These are phyloP conservation scores for Podotricha telesiphe DNA, from an alignment of 2,888 invertebrate genomes.

Conservation along the genomic window DNA sequence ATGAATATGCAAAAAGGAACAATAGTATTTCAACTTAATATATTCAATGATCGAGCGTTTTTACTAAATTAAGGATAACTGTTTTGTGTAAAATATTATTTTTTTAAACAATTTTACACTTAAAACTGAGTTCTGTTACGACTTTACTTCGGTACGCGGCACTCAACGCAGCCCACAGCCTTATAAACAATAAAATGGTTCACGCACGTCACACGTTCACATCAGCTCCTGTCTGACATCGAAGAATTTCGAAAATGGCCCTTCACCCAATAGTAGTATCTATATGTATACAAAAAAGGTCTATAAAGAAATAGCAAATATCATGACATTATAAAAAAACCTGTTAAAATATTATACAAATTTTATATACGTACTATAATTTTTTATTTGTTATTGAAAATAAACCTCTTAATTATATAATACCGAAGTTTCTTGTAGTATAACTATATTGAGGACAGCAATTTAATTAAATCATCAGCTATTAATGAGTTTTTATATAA, in stretches of 20 bases:
- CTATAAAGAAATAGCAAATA: constrained; percentile 26
- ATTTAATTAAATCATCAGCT: background rate
- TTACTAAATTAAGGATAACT: background rate
- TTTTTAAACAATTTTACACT: constrained; percentile 20
- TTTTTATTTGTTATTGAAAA: background rate
- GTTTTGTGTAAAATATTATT: constrained; percentile 1
- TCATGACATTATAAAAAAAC: constrained; percentile 3
- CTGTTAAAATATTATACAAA: background rate
- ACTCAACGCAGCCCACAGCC: constrained; percentile 22
- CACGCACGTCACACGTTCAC: constrained; percentile 43
- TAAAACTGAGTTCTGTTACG: constrained; percentile 2
- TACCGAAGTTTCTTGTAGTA: background rate
- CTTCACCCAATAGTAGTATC: constrained; percentile 30
- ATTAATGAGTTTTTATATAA: no score
- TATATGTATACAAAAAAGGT: constrained; percentile 25
- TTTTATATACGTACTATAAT: background rate
- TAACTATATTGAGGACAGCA: background rate
- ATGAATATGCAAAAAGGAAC: constrained; percentile 16
- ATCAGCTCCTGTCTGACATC: constrained; percentile 28
- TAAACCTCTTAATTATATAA: background rate
- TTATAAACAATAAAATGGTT: constrained; percentile 33
- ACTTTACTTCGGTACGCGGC: constrained; percentile 13
- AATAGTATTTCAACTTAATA: constrained; percentile 5
- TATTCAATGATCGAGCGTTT: background rate
- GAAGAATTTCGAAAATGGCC: no score